phyloP scores from a whole-genome alignment of 2,888 invertebrate genomes.

The Philereme vetulata region DNA sequence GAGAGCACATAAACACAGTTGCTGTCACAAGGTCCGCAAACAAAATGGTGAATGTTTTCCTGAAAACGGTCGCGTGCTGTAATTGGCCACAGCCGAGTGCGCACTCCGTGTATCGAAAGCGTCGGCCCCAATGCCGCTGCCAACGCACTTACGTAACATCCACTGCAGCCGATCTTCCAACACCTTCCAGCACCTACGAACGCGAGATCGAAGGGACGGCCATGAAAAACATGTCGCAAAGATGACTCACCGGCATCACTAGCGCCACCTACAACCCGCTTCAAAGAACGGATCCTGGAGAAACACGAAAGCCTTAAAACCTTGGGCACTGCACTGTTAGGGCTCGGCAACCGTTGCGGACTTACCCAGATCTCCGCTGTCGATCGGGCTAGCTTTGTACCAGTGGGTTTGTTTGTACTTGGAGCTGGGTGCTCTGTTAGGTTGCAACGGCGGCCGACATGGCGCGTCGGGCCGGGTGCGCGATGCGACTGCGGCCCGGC shows the following conservation, averaged over 20 bases:
- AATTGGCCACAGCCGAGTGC: constrained; percentile 72
- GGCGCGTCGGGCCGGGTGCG: constrained; percentile 71
- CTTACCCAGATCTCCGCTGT: constrained; percentile 72
- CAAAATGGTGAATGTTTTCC: constrained; percentile 81
- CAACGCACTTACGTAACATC: constrained; percentile 75
- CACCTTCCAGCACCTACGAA: constrained; percentile 50
- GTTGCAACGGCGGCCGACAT: constrained; percentile 76
- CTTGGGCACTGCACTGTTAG: constrained; percentile 59
- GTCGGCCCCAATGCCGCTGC: constrained; percentile 65
- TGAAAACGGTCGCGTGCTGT: constrained; percentile 76
- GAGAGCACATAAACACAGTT: constrained; percentile 55
- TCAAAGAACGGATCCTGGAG: constrained; percentile 49
- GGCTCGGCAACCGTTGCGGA: constrained; percentile 51
- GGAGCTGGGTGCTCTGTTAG: constrained; percentile 73
- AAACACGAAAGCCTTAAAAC: constrained; percentile 57
- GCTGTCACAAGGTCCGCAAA: constrained; percentile 62
- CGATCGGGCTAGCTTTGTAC: constrained; percentile 50
- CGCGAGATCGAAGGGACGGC: constrained; percentile 72
- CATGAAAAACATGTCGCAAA: constrained; percentile 80
- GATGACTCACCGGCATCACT: constrained; percentile 77
- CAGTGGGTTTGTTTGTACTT: constrained; percentile 58
- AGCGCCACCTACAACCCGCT: constrained; percentile 68
- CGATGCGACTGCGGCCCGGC: constrained; percentile 76
- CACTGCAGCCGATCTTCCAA: constrained; percentile 70
- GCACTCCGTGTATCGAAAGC: constrained; percentile 67